These are phyloP conservation scores for Dysdera silvatica DNA, from an alignment of 1,140 invertebrate genomes.

Conservation along the genomic window DNA sequence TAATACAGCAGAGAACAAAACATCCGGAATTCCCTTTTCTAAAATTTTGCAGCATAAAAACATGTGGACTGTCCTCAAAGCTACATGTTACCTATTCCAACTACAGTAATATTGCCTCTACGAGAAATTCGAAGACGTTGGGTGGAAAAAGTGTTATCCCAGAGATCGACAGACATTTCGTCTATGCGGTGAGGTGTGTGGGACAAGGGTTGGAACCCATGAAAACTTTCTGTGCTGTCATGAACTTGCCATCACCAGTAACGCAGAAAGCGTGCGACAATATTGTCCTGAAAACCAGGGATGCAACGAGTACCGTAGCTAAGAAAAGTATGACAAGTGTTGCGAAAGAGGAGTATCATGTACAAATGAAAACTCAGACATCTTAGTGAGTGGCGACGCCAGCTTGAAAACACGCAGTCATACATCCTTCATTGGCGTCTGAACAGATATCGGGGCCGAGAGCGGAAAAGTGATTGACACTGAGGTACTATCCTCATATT, in stretches of 20 bases:
- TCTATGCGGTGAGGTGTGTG: background rate
- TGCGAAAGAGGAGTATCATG: too few relatives aligned
- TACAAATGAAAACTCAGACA: too few relatives aligned
- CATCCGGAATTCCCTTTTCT: too few relatives aligned
- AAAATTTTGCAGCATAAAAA: background rate
- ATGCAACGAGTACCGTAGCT: too few relatives aligned
- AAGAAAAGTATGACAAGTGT: too few relatives aligned
- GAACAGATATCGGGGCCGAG: too few relatives aligned
- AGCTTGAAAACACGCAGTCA: too few relatives aligned
- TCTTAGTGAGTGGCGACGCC: too few relatives aligned
- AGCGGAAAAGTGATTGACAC: too few relatives aligned
- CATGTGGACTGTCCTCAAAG: background rate
- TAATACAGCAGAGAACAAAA: too few relatives aligned
- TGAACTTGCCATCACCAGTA: background rate
- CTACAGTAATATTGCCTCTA: background rate
- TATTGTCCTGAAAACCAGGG: background rate
- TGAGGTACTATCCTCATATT: too few relatives aligned
- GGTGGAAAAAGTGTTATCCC: background rate
- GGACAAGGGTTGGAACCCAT: background rate
- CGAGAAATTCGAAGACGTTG: background rate
- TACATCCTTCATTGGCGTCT: too few relatives aligned
- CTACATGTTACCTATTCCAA: background rate
- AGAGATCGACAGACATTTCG: background rate
- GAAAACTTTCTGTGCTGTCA: slow-evolving; percentile 2
- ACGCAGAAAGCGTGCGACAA: background rate